A percentile compares a stretch with the other conserved stretches of the same genome.
phyloP scores from a whole-genome alignment of 2,888 invertebrate species.

The Cosmia pyralina region DNA sequence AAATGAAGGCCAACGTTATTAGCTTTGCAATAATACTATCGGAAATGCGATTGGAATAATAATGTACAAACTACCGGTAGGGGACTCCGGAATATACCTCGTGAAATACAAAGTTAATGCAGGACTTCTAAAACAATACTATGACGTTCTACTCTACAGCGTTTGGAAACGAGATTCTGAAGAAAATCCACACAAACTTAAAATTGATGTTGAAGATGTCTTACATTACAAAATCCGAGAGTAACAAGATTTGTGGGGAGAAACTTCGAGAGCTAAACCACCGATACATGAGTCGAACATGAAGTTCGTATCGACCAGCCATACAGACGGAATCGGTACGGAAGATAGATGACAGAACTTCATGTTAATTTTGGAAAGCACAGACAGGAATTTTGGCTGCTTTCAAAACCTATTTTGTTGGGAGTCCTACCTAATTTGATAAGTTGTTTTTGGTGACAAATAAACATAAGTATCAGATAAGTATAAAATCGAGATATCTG shows the following conservation, averaged over 20 bases:
- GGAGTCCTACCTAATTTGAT: slow-evolving; percentile 3
- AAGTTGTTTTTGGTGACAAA: slow-evolving; percentile 29
- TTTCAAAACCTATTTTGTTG: neutral
- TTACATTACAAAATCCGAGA: slow-evolving; percentile 29
- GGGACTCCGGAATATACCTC: neutral
- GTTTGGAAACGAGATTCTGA: slow-evolving; percentile 10
- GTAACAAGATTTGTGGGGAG: slow-evolving; percentile 10
- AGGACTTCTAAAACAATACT: slow-evolving; percentile 3
- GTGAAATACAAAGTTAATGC: slow-evolving; percentile 21
- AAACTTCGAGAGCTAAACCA: slow-evolving; percentile 36
- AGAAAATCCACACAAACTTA: slow-evolving; percentile 25
- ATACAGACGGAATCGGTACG: neutral
- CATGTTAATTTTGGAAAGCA: neutral
- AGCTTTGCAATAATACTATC: slow-evolving; percentile 40
- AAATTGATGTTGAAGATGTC: slow-evolving; percentile 32
- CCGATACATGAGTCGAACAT: slow-evolving; percentile 14
- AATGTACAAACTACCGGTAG: slow-evolving; percentile 44
- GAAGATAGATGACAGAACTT: neutral
- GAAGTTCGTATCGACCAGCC: slow-evolving; percentile 17
- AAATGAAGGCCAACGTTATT: slow-evolving; percentile 21
- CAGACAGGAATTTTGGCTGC: neutral
- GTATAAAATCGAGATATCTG: slow-evolving; percentile 21
- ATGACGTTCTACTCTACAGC: neutral
- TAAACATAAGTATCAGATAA: slow-evolving; percentile 28
- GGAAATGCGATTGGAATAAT: slow-evolving; percentile 49